A percentile compares a stretch with the other conserved stretches of the same genome.
Conservation (phyloP, 2,888 invertebrate genomes). For the Pheosia gnoma region DNA sequence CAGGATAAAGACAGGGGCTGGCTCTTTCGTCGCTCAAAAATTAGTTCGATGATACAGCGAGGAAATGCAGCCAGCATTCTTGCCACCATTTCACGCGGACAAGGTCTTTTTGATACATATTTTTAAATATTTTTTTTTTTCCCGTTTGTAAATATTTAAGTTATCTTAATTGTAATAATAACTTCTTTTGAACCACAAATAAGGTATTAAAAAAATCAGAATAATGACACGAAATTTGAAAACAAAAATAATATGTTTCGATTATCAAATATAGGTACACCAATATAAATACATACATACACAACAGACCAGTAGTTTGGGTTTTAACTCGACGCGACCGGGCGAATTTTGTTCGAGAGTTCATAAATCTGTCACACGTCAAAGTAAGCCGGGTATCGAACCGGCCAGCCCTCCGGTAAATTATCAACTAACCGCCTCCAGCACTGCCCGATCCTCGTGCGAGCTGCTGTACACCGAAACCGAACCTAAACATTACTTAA, state of each 20-base stretch:
- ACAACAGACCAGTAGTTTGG: neutral
- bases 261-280: neutral
- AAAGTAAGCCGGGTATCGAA: slow-evolving; percentile 82
- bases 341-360: slow-evolving; percentile 74
- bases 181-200: too few relatives aligned
- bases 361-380: slow-evolving; percentile 81
- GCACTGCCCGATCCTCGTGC: slow-evolving; percentile 26
- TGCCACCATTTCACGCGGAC: too few relatives aligned
- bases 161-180: too few relatives aligned
- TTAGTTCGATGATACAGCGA: too few relatives aligned
- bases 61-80: too few relatives aligned
- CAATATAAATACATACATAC: neutral
- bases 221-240: too few relatives aligned
- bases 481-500: neutral
- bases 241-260: neutral
- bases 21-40: too few relatives aligned
- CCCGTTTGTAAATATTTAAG: too few relatives aligned
- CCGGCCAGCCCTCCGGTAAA: slow-evolving; percentile 72
- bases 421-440: slow-evolving; percentile 70
- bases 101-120: too few relatives aligned
- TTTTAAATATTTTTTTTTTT: too few relatives aligned
- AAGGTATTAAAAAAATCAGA: too few relatives aligned
- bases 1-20: too few relatives aligned
- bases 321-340: slow-evolving; percentile 38
- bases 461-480: neutral